Conservation (phyloP, 1,140 invertebrate species). For the Brachionus paranguensis region DNA sequence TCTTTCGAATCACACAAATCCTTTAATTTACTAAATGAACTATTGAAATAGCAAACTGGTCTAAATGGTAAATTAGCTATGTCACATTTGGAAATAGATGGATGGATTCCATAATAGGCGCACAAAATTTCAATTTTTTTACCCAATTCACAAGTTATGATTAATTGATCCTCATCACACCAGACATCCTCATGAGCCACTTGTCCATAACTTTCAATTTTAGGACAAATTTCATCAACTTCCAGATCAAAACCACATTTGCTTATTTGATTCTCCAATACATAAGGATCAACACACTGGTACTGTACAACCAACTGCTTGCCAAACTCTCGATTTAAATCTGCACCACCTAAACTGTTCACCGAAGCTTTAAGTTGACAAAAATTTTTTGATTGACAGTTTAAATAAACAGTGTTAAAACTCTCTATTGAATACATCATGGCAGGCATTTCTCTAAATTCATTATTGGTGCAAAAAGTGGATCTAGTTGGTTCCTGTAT, state of each 20-base stretch:
- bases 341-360: conserved; percentile 25
- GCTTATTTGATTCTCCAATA: background rate
- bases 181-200: background rate
- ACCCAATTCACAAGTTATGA: background rate
- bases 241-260: background rate
- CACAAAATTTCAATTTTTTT: conserved; percentile 26
- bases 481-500: background rate
- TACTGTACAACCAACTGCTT: conserved; percentile 29
- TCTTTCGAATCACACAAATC: background rate
- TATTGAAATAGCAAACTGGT: conserved; percentile 32
- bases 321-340: background rate
- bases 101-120: conserved; percentile 30
- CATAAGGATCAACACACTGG: background rate
- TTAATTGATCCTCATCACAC: conserved; percentile 1
- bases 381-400: background rate
- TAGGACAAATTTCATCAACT: background rate
- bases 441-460: background rate
- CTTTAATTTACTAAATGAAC: background rate
- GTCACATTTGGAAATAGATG: background rate
- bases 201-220: background rate
- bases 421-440: background rate
- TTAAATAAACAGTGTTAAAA: background rate
- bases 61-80: background rate
- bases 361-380: background rate
- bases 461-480: background rate